Percentiles rank a stretch among this genome's conserved stretches.
Conservation (phyloP, 92 coral and sea anemone species). For the Zoanthus gigantus region DNA sequence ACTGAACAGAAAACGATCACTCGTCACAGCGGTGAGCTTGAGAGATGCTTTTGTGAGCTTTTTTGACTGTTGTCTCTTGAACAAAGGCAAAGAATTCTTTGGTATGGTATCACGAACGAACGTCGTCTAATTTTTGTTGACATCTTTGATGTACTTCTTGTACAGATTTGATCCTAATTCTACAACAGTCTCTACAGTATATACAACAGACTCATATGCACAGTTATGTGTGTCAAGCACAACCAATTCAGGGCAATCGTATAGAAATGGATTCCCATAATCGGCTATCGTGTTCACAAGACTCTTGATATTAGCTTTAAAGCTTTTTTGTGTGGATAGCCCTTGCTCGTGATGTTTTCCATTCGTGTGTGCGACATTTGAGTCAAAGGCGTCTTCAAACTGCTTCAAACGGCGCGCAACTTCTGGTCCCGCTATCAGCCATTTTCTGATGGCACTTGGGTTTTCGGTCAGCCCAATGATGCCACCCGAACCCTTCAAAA, state of each 20-base stretch:
- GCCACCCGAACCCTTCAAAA: conserved; percentile 54
- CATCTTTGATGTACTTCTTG: conserved; percentile 24
- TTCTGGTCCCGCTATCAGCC: conserved; percentile 21
- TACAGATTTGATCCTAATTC: conserved; percentile 43
- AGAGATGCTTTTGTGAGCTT: conserved; percentile 25
- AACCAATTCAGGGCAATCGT: conserved; percentile 61
- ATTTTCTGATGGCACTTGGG: not conserved
- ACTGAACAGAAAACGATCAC: conserved; percentile 53
- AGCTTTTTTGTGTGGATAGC: conserved; percentile 13
- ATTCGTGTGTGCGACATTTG: conserved; percentile 13
- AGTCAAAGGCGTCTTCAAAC: not conserved
- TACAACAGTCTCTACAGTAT: conserved; percentile 42
- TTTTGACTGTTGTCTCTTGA: conserved; percentile 53
- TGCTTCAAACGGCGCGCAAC: not conserved
- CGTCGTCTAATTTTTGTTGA: conserved; percentile 40
- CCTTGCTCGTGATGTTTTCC: conserved; percentile 54
- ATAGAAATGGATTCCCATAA: conserved; percentile 51
- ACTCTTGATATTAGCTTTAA: conserved; percentile 37
- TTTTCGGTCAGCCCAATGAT: conserved; percentile 3
- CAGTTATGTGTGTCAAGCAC: conserved; percentile 53
- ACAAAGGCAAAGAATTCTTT: conserved; percentile 52
- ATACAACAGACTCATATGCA: conserved; percentile 36
- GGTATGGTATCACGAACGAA: conserved; percentile 56
- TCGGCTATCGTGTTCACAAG: conserved; percentile 47
- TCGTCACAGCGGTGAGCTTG: conserved; percentile 37